These are phyloP conservation scores for Sula dactylatra DNA, from an alignment of 2,113 vertebrate species.

Conservation along the genomic window DNA sequence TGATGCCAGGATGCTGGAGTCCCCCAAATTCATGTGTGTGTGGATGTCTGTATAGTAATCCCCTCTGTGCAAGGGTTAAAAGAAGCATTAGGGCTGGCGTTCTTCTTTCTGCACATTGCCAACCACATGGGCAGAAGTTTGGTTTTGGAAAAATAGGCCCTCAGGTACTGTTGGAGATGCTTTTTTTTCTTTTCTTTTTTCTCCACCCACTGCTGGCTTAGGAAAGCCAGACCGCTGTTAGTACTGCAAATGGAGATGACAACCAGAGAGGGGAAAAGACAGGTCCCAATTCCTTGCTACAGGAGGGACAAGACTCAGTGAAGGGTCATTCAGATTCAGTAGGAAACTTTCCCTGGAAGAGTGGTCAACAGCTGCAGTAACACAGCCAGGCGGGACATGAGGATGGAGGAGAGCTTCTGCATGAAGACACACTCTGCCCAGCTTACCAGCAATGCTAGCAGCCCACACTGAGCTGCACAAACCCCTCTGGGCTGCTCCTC, in stretches of 20 bases:
- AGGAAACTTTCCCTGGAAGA: background rate
- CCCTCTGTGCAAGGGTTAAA: background rate
- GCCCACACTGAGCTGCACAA: background rate
- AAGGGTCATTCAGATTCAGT: background rate
- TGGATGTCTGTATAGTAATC: background rate
- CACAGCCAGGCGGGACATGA: background rate
- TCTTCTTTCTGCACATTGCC: background rate
- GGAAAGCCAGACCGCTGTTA: background rate
- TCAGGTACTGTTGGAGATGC: background rate
- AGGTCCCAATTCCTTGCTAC: background rate
- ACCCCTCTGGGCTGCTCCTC: background rate
- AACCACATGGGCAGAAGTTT: background rate
- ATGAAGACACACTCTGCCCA: background rate
- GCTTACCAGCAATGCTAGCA: background rate
- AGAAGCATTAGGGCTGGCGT: background rate
- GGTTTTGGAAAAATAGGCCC: background rate
- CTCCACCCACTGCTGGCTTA: background rate
- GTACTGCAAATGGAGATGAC: background rate
- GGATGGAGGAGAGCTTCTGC: background rate
- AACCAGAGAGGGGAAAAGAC: background rate
- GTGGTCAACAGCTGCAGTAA: accelerated
- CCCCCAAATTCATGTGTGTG: background rate
- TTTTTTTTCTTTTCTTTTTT: too few relatives aligned
- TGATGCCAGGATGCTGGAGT: background rate
- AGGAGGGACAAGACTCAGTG: background rate